Evolutionary conservation across 2,888 invertebrate genomes (phyloP).

Genomic region (Acrobasis repandana): DNA sequence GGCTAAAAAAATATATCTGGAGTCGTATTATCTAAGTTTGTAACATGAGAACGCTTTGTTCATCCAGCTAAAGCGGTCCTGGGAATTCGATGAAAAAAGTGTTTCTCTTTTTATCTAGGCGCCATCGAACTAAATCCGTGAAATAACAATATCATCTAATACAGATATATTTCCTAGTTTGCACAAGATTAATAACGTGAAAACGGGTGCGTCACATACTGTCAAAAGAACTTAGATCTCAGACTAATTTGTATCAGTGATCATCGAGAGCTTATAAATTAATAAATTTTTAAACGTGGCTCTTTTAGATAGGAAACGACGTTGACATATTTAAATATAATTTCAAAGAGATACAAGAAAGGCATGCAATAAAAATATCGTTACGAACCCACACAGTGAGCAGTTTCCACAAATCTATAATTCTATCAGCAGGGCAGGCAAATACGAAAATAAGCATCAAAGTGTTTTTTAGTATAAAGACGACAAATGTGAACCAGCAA

Average conservation of each 20-base stretch:
- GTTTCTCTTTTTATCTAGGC: slow-evolving; percentile 6
- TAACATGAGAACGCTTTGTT: slow-evolving; percentile 60
- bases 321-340: slow-evolving; percentile 78
- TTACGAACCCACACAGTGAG: slow-evolving; percentile 68
- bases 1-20: slow-evolving; percentile 41
- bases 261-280: slow-evolving; percentile 54
- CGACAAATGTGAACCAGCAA: slow-evolving; percentile 75
- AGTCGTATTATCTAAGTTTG: slow-evolving; percentile 55
- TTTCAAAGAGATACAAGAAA: slow-evolving; percentile 69
- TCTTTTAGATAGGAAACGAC: slow-evolving; percentile 71
- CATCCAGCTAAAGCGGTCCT: slow-evolving; percentile 22
- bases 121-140: not conserved
- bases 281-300: slow-evolving; percentile 62
- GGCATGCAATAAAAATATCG: slow-evolving; percentile 61
- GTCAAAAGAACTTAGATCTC: slow-evolving; percentile 47
- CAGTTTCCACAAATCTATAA: slow-evolving; percentile 79
- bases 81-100: slow-evolving; percentile 25
- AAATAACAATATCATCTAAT: slow-evolving; percentile 30
- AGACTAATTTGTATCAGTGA: slow-evolving; percentile 51
- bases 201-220: slow-evolving; percentile 50
- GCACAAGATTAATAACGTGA: slow-evolving; percentile 50
- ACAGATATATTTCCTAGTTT: slow-evolving; percentile 38
- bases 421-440: slow-evolving; percentile 72
- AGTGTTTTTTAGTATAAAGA: slow-evolving; percentile 77
- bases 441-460: slow-evolving; percentile 82